Conservation (phyloP, 2,113 vertebrate species). For the Gnathonemus longibarbis region DNA sequence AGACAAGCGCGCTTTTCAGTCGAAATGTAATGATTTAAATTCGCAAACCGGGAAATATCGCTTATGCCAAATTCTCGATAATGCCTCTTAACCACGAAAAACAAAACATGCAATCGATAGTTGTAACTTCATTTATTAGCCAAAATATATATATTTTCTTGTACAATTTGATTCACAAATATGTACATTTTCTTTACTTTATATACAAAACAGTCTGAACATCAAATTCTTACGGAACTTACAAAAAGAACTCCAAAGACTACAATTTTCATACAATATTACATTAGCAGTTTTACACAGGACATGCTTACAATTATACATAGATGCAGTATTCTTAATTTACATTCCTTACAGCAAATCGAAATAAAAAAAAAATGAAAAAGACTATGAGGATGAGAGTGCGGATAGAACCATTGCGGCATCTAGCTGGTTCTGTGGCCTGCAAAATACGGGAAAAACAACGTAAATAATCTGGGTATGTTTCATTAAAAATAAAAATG, state of each 20-base stretch:
- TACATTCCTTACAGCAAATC: constrained; percentile 70
- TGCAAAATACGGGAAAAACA: constrained; percentile 64
- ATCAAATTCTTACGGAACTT: constrained; percentile 81
- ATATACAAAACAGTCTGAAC: constrained; percentile 87
- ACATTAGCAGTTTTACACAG: constrained; percentile 87
- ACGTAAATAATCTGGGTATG: constrained; percentile 24
- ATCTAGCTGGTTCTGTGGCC: constrained; percentile 85
- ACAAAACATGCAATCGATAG: constrained; percentile 52
- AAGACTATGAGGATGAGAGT: constrained; percentile 72
- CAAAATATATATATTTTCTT: constrained; percentile 99
- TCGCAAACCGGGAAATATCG: not conserved
- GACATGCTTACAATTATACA: constrained; percentile 98
- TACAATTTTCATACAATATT: constrained; percentile 76
- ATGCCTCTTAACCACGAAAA: constrained; percentile 10
- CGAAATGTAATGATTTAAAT: not conserved
- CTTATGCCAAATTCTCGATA: not conserved
- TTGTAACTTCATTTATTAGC: constrained; percentile 99
- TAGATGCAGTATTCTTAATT: constrained; percentile 70
- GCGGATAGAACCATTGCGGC: constrained; percentile 77
- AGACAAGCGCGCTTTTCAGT: not conserved
- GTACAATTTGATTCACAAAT: constrained; percentile 99
- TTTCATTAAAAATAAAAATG: not conserved
- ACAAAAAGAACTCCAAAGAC: constrained; percentile 71
- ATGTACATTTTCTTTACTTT: constrained; percentile 95
- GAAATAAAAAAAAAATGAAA: constrained; percentile 71